Evolutionary conservation across 2,797 vertebrate genomes (phyloP), one percentile per base, ranked within the genome.

Genomic region (Parauchenoglanis punctatus): DNA sequence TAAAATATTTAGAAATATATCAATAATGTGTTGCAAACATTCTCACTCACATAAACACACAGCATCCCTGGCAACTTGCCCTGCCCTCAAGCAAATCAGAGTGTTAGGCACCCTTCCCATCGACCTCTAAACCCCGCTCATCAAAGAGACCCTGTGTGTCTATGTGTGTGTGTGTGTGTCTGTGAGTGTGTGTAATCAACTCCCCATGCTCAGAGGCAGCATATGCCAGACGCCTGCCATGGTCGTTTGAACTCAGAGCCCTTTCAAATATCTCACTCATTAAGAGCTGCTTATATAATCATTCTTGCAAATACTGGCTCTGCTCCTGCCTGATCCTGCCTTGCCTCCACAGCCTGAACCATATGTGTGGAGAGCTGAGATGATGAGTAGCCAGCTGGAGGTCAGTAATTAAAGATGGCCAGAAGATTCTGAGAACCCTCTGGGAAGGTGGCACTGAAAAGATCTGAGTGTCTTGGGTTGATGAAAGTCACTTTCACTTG

Each of bases 281-380:
- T 96, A 96, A 93, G 90, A 87, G 93, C 91, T 92, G 94, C 94
- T 96, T 95, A 95, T 95, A 93, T 95, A 95, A 96, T 95, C 94
- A 94, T 93, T 94, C 93, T 94, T 93, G 93, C 94, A 96, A 94
- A 93, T 95, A 94, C 93, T 91, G 92, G 93, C 90, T 88, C 91
- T 89, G 90, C 92, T 93, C 91, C 91, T 92, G 85, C 91, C 92
- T 91, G 87, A 88, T 91, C 91, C 89, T 85, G 83, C 70, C 88
- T 91, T 85, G 25, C 59, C 67, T 44, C 44, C 73, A 72, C 70
- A 76, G 63, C 15, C 65, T 40, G 46, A 75, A 76, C 81, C 65
- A 59, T 81, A 78, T 72, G 63, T 84, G 83, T 73, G 91, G 89
- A 91, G 91, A 87, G 44, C 90, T 92, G 93, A 94, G 92, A 94